These are phyloP conservation scores for Rhizomys pruinosus DNA, from an alignment of 2,113 vertebrate genomes.

Conservation along the genomic window DNA sequence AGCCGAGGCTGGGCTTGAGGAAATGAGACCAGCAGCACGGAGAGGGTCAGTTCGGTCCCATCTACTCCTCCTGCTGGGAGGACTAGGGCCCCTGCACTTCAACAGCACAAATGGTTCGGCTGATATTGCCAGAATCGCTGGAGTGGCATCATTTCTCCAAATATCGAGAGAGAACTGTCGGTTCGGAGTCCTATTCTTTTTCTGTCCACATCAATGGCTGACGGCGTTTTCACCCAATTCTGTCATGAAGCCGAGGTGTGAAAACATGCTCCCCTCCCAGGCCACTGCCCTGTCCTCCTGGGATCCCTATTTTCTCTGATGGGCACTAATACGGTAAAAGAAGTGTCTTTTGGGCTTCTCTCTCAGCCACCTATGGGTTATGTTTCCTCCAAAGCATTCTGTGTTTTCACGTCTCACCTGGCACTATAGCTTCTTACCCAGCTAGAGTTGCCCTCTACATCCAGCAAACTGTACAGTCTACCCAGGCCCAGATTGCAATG, in stretches of 20 bases:
- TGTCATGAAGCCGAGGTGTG: neutral
- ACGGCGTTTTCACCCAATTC: neutral
- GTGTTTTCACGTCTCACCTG: neutral
- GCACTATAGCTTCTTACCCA: neutral
- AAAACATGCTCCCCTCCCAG: neutral
- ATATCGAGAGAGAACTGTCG: neutral
- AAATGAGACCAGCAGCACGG: too few relatives aligned
- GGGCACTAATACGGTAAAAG: neutral
- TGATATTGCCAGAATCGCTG: neutral
- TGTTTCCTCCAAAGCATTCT: neutral
- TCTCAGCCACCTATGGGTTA: neutral
- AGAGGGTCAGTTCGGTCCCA: neutral
- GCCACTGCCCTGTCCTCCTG: neutral
- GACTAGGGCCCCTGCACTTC: neutral
- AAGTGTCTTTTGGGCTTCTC: too few relatives aligned
- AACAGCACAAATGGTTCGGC: neutral
- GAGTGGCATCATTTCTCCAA: neutral
- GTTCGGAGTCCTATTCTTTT: neutral
- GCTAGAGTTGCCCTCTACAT: fast-evolving
- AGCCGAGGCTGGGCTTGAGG: neutral
- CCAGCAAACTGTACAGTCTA: neutral
- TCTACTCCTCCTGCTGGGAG: neutral
- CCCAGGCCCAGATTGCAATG: neutral
- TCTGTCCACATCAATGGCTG: too few relatives aligned
- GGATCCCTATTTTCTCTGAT: neutral